Conservation (phyloP, 2,888 invertebrate genomes). For the Acleris holmiana region DNA sequence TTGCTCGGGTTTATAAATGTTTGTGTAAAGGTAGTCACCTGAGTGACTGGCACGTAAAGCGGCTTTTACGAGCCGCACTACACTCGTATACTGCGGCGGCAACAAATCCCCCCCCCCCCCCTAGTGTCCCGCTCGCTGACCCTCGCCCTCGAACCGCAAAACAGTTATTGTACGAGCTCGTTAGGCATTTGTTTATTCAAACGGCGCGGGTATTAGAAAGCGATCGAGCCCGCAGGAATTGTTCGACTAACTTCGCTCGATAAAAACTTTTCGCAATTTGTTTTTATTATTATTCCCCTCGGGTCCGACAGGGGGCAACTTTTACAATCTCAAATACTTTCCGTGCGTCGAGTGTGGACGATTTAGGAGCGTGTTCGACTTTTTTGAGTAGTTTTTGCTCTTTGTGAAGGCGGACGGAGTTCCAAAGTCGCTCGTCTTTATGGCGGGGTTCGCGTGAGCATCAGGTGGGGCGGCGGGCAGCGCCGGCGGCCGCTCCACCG, state of each 20-base stretch:
- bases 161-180: slow-evolving; percentile 12
- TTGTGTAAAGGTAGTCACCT: neutral
- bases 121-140: neutral
- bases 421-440: neutral
- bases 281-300: slow-evolving; percentile 38
- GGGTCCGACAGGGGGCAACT: slow-evolving; percentile 36
- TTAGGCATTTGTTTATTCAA: slow-evolving; percentile 32
- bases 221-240: slow-evolving; percentile 29
- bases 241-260: slow-evolving; percentile 32
- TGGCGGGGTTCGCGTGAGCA: no score
- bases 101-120: neutral
- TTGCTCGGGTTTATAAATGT: slow-evolving; percentile 6
- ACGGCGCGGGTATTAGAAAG: slow-evolving; percentile 32
- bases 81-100: neutral
- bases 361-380: slow-evolving; percentile 5
- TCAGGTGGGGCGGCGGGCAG: no score
- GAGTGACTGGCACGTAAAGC: slow-evolving; percentile 3
- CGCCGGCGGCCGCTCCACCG: neutral
- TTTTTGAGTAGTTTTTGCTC: slow-evolving; percentile 1
- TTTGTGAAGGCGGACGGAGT: neutral
- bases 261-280: slow-evolving; percentile 37
- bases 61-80: slow-evolving; percentile 4
- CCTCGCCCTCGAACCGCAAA: no score
- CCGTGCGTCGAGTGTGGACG: slow-evolving; percentile 18
- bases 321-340: slow-evolving; percentile 27